Conservation (phyloP, 1,140 invertebrate species). For the Pseudobourletiella spinata region DNA sequence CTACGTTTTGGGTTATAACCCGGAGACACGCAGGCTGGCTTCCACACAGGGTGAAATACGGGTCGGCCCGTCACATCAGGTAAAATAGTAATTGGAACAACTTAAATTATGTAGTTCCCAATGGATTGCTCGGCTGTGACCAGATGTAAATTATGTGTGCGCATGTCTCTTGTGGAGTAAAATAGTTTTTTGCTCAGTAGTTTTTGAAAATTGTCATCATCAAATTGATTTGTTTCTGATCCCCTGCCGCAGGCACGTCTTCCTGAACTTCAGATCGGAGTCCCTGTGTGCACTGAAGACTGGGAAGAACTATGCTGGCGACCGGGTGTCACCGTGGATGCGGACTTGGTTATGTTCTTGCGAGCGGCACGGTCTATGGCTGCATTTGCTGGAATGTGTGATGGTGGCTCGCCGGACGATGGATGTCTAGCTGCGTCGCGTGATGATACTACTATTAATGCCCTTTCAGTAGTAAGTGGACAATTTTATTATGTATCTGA, state of each 20-base stretch:
- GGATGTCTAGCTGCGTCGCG: constrained; percentile 84
- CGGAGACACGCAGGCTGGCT: constrained; percentile 46
- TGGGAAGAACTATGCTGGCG: constrained; percentile 88
- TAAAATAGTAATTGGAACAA: constrained; percentile 43
- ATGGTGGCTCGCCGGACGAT: constrained; percentile 92
- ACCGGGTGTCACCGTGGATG: constrained; percentile 75
- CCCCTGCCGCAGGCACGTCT: constrained; percentile 65
- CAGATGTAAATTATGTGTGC: no score
- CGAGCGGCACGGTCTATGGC: constrained; percentile 90
- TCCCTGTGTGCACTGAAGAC: constrained; percentile 50
- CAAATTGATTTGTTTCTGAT: no score
- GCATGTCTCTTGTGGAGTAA: no score
- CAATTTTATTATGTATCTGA: neutral
- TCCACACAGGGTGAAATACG: constrained; percentile 87
- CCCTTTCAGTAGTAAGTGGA: constrained; percentile 70
- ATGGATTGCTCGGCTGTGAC: no score
- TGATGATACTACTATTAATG: constrained; percentile 97
- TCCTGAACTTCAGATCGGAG: constrained; percentile 65
- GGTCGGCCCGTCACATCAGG: constrained; percentile 89
- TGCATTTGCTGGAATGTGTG: constrained; percentile 51
- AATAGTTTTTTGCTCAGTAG: no score
- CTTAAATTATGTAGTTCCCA: no score
- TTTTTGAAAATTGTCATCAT: no score
- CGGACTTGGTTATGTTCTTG: constrained; percentile 94
- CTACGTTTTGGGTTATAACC: constrained; percentile 45